A percentile compares a stretch with the other conserved stretches of the same genome.
These are phyloP conservation scores for Dicyrtomina minuta DNA, from an alignment of 2,888 invertebrate species.

Conservation along the genomic window DNA sequence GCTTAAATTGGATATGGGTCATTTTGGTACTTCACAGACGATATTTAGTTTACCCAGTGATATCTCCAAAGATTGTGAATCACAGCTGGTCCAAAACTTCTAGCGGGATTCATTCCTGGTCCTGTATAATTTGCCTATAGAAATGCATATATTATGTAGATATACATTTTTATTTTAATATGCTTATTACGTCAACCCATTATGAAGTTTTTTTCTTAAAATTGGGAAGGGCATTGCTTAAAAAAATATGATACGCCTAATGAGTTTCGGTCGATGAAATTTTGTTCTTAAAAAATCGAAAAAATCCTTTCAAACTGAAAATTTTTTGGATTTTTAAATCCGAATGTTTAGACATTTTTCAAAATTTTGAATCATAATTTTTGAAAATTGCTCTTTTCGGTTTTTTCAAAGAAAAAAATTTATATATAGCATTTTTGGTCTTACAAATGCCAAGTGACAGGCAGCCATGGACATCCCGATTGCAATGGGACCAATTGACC, in stretches of 20 bases:
- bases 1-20: background rate
- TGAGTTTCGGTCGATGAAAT: background rate
- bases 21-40: no score
- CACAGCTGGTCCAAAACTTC: constrained; percentile 59
- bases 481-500: constrained; percentile 57
- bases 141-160: background rate
- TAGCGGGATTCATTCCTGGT: constrained; percentile 59
- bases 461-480: constrained; percentile 58
- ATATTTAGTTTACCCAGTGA: constrained; percentile 60
- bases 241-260: background rate
- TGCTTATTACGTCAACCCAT: no score
- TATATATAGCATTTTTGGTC: background rate
- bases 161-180: background rate
- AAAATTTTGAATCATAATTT: no score
- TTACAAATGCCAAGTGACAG: constrained; percentile 25
- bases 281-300: no score
- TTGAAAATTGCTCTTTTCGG: no score
- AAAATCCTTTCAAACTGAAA: no score
- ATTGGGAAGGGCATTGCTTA: background rate
- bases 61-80: constrained; percentile 57
- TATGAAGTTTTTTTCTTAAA: background rate
- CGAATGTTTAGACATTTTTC: no score
- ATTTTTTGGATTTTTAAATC: no score
- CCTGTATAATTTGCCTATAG: constrained; percentile 58
- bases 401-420: no score